phyloP scores from a whole-genome alignment of 2,888 invertebrate species.

The Physocephala rufipes region DNA sequence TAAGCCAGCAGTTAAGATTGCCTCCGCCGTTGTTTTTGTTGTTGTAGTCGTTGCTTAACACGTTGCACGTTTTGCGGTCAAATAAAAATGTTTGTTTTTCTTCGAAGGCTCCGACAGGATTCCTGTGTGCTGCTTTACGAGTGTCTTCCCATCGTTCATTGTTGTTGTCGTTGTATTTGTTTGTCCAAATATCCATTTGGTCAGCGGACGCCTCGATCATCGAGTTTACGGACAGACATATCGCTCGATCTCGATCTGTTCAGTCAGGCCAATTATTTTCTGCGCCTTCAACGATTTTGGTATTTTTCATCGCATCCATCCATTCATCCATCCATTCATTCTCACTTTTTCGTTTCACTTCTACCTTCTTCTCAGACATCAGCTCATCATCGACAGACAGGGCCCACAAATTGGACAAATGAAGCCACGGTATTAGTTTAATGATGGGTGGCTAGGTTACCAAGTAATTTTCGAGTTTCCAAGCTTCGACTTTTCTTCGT shows the following conservation, averaged over 20 bases:
- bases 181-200: constrained; percentile 1
- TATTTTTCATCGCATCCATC: neutral
- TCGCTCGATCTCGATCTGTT: neutral
- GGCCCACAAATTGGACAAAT: constrained; percentile 51
- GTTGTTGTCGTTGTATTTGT: neutral
- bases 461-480: constrained; percentile 59
- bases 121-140: neutral
- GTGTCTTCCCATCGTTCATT: neutral
- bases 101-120: too few species aligned
- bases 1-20: constrained; percentile 29
- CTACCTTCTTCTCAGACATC: too few species aligned
- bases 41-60: constrained; percentile 36
- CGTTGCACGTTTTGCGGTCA: constrained; percentile 49
- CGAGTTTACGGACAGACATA: too few species aligned
- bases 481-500: constrained; percentile 52
- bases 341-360: too few species aligned
- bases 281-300: too few species aligned
- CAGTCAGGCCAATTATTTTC: neutral
- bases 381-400: neutral
- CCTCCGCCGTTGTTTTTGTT: constrained; percentile 31
- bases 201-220: neutral
- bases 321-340: neutral
- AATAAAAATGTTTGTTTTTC: constrained; percentile 51
- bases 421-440: constrained; percentile 51
- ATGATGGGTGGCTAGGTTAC: constrained; percentile 48